phyloP scores from a whole-genome alignment of 2,797 vertebrate genomes.

The Peromyscus attwateri region DNA sequence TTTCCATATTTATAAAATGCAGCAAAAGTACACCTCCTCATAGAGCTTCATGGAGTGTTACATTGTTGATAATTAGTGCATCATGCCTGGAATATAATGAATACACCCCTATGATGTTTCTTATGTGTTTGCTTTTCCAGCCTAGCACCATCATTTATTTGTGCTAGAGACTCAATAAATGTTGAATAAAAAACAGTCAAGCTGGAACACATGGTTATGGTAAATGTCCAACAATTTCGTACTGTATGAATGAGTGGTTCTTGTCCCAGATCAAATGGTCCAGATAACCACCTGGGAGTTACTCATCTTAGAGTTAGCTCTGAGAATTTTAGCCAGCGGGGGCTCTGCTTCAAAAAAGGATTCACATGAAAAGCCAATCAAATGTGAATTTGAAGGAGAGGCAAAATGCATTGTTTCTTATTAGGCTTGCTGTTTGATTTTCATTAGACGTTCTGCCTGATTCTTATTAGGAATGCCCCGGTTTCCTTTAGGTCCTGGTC shows the following conservation, averaged over 20 bases:
- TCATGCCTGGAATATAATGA: conserved; percentile 4
- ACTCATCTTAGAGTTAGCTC: conserved; percentile 65
- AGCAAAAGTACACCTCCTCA: background rate
- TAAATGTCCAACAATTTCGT: conserved; percentile 55
- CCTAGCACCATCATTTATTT: background rate
- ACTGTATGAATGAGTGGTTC: conserved; percentile 52
- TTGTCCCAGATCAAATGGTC: conserved; percentile 75
- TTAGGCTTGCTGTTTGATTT: conserved; percentile 77
- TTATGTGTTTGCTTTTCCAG: conserved; percentile 52
- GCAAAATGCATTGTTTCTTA: conserved; percentile 74
- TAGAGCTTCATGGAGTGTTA: background rate
- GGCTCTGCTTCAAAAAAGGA: conserved; percentile 72
- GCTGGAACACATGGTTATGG: conserved; percentile 17
- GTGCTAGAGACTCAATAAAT: conserved; percentile 9
- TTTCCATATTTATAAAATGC: conserved; percentile 17
- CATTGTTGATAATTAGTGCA: conserved; percentile 30
- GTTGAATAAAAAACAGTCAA: conserved; percentile 17
- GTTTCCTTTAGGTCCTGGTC: conserved; percentile 76
- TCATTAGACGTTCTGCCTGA: conserved; percentile 80
- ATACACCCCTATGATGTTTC: background rate
- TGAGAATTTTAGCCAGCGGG: conserved; percentile 52
- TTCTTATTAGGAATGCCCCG: conserved; percentile 75
- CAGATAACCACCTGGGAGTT: conserved; percentile 71
- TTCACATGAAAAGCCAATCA: conserved; percentile 75
- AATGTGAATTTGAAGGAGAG: conserved; percentile 74